phyloP scores from a whole-genome alignment of 2,797 vertebrate genomes.

The Cyclura pinguis region DNA sequence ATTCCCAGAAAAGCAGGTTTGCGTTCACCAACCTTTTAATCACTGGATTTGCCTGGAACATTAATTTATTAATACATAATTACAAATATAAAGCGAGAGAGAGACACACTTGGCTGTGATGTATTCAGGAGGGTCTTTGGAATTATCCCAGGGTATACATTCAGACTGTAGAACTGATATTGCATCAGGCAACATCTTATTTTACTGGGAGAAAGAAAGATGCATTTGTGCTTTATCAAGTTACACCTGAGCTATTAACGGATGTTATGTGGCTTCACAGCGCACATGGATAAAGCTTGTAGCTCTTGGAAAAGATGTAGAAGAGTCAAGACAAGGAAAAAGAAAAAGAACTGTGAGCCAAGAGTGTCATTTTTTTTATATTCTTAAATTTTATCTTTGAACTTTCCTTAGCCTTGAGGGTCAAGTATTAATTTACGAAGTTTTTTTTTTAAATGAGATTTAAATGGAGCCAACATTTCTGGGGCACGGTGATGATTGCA shows the following conservation, averaged over 20 bases:
- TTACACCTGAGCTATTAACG: neutral
- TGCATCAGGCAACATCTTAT: neutral
- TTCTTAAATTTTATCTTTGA: constrained; percentile 44
- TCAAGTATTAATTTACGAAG: constrained; percentile 57
- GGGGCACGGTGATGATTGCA: constrained; percentile 31
- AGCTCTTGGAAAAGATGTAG: neutral
- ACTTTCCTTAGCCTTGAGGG: constrained; percentile 49
- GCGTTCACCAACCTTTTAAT: neutral
- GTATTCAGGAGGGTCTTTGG: neutral
- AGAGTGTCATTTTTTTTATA: constrained; percentile 38
- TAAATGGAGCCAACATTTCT: constrained; percentile 1
- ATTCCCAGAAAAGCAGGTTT: neutral
- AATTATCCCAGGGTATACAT: neutral
- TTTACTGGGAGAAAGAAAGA: too few relatives aligned
- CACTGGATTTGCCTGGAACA: neutral
- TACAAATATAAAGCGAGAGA: neutral
- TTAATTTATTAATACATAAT: neutral
- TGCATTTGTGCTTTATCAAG: neutral
- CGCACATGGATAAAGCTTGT: neutral
- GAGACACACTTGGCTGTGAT: neutral
- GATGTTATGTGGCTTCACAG: neutral
- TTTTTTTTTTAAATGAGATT: neutral
- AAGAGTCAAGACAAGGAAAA: too few relatives aligned
- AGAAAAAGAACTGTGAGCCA: neutral
- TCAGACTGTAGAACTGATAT: neutral